Evolutionary conservation across 2,113 vertebrate species (phyloP).

Genomic region (Chionis minor): DNA sequence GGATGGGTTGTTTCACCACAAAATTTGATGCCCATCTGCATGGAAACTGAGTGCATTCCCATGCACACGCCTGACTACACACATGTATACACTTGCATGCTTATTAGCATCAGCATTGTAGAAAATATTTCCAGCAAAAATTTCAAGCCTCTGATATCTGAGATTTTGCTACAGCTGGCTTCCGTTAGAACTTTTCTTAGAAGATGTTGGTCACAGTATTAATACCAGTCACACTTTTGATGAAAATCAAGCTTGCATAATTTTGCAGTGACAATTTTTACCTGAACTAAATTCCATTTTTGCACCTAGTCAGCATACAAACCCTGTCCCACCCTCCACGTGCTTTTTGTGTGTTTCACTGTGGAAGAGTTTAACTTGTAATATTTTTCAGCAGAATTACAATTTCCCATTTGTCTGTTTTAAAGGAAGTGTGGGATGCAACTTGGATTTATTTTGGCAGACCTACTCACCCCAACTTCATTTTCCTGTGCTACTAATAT

Average conservation of each 20-base stretch:
- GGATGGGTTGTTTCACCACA: not conserved
- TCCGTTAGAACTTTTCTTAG: not conserved
- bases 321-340: not conserved
- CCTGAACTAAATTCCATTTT: not conserved
- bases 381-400: not conserved
- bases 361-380: not conserved
- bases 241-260: not conserved
- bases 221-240: not conserved
- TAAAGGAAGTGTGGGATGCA: not conserved
- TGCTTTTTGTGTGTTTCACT: not conserved
- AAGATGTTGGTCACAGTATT: not conserved
- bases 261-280: not conserved
- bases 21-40: not conserved
- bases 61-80: not conserved
- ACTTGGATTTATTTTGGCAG: not conserved
- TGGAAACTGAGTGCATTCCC: not conserved
- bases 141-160: not conserved
- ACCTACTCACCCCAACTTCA: not conserved
- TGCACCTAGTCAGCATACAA: not conserved
- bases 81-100: accelerated
- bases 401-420: not conserved
- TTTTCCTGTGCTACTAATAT: not conserved
- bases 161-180: accelerated
- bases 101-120: not conserved
- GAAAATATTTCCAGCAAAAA: not conserved